Evolutionary conservation across 2,113 vertebrate species (phyloP), one percentile per base, ranked within the genome.

Genomic region (Scolopax mira): DNA sequence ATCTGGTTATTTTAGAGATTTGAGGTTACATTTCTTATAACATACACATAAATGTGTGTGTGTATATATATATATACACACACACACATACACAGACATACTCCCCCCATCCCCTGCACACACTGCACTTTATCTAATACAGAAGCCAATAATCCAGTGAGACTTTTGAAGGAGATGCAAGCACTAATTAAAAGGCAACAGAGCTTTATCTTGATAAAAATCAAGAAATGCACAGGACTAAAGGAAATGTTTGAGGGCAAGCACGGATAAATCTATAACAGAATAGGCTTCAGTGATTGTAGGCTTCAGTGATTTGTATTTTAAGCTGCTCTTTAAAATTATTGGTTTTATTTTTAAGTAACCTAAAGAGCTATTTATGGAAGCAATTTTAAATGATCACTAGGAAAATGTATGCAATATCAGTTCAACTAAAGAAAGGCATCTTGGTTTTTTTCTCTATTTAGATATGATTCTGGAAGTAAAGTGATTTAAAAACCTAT

Each of bases 81-180:
- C 9, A 52, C 13, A 42, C 9, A 65, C 13, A 58, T 7, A 69
- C 7, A 65, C 2, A 67, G 37, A 74, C 19, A 49, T 4, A 3
- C 14, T n/a, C 16, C 3, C 17, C 12, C 12, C 3, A 1, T 14
- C 11, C 2, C 1, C 13, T 6, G 3, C 33, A 27, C 7, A 31
- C 25, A 65, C 16, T 62, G 24, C 31, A 44, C 17, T 83, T 79
- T 22, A 35, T 22, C 37, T 73, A 30, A 31, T 57, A 39, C 4
- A 92, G n/a, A 57, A 86, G 55, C 22, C 41, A 66, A 61, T 24
- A 65, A 61, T n/a, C 9, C 46, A 41, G 5, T n/a, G n/a, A 66
- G 37, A 80, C 80, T 24, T 87, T 8, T 79, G 35, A 93, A 73
- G 22, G 54, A 72, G 10, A 65, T n/a, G 44, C 31, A 70, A n/a